Conservation (phyloP, 1,140 invertebrate genomes). For the Lanistes nyassanus region DNA sequence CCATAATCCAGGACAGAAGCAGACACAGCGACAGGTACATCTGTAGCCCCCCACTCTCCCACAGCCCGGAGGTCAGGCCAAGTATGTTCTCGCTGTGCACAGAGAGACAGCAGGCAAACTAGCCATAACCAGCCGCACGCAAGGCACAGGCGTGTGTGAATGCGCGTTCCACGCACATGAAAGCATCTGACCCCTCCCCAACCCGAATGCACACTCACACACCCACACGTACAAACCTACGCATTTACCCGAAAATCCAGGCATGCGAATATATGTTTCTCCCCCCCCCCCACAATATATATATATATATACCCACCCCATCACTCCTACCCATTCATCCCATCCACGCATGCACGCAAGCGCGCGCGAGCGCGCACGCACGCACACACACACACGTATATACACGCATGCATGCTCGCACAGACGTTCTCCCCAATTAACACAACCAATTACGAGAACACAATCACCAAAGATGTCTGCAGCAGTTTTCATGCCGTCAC, state of each 20-base stretch:
- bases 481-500: no score
- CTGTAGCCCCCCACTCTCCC: conserved; percentile 71
- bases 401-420: conserved; percentile 1
- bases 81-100: conserved; percentile 67
- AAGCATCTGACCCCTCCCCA: not conserved
- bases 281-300: no score
- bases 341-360: conserved; percentile 1
- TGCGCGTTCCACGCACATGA: not conserved
- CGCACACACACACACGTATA: conserved; percentile 5
- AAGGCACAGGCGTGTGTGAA: no score
- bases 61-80: conserved; percentile 83
- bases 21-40: conserved; percentile 80
- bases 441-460: no score
- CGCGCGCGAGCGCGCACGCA: conserved; percentile 1
- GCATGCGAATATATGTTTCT: not conserved
- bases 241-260: not conserved
- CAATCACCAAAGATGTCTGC: no score
- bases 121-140: no score
- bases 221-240: conserved; percentile 11
- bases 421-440: no score
- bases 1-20: conserved; percentile 79
- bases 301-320: not conserved
- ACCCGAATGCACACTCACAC: conserved; percentile 6
- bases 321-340: not conserved
- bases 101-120: no score